A percentile compares a stretch with the other conserved stretches of the same genome.
phyloP scores from a whole-genome alignment of 2,888 invertebrate species.

The Agonopterix arenella region DNA sequence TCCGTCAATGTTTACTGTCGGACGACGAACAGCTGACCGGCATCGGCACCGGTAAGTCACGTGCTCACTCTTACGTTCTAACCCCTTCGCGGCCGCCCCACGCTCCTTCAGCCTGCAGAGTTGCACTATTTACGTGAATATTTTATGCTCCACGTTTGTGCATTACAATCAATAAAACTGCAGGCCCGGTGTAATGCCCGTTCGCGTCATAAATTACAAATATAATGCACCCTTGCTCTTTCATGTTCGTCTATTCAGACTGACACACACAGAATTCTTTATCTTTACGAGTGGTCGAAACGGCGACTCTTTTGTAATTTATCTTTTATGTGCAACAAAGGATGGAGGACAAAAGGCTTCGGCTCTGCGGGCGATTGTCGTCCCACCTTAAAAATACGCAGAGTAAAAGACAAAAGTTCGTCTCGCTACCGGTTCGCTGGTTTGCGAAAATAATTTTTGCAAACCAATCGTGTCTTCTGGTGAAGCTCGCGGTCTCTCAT shows the following conservation, averaged over 20 bases:
- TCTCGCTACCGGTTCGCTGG: slow-evolving; percentile 47
- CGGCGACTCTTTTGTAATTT: slow-evolving; percentile 61
- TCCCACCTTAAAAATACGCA: slow-evolving; percentile 31
- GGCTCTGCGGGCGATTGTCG: slow-evolving; percentile 43
- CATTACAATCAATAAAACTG: slow-evolving; percentile 48
- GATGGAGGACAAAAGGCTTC: slow-evolving; percentile 54
- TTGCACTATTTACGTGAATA: slow-evolving; percentile 29
- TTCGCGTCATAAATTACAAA: slow-evolving; percentile 60
- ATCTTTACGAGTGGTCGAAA: slow-evolving; percentile 64
- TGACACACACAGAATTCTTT: slow-evolving; percentile 57
- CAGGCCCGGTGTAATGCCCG: slow-evolving; percentile 47
- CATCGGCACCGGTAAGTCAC: slow-evolving; percentile 72
- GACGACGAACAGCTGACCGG: slow-evolving; percentile 70
- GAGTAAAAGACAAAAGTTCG: slow-evolving; percentile 46
- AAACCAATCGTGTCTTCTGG: slow-evolving; percentile 62
- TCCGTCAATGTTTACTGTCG: slow-evolving; percentile 71
- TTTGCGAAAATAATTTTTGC: slow-evolving; percentile 71
- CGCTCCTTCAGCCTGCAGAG: slow-evolving; percentile 15
- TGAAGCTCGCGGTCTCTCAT: slow-evolving; percentile 39
- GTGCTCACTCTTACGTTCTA: slow-evolving; percentile 40
- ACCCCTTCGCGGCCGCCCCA: slow-evolving; percentile 18
- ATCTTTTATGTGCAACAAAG: slow-evolving; percentile 66
- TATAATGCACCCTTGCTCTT: slow-evolving; percentile 67
- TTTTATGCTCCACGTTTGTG: slow-evolving; percentile 37
- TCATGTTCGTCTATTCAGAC: slow-evolving; percentile 56